Evolutionary conservation across 2,888 invertebrate genomes (phyloP).

Genomic region (Amphipyra tragopoginis): DNA sequence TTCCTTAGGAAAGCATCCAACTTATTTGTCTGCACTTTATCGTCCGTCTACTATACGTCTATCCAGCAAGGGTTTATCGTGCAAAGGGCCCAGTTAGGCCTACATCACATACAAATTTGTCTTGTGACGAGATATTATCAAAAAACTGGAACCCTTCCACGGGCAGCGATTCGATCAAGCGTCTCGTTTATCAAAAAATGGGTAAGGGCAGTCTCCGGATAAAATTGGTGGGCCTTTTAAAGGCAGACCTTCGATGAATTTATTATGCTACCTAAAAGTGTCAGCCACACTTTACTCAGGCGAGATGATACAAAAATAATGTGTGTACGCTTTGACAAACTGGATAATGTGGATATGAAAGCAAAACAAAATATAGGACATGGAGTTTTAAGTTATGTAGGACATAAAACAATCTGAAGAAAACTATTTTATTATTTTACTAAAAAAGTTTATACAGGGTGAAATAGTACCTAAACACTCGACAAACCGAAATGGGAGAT

Average conservation of each 20-base stretch:
- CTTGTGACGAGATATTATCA: constrained; percentile 85
- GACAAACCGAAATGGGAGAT: too few relatives aligned
- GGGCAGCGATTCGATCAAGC: constrained; percentile 78
- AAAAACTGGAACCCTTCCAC: constrained; percentile 70
- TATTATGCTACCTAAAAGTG: constrained; percentile 65
- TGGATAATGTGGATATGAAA: constrained; percentile 3
- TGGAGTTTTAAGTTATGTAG: too few relatives aligned
- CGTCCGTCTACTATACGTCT: constrained; percentile 45
- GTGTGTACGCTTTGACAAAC: constrained; percentile 15
- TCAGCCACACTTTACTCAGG: constrained; percentile 45
- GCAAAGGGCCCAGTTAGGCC: constrained; percentile 65
- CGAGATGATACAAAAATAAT: constrained; percentile 48
- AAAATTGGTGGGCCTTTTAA: constrained; percentile 71
- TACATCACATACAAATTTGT: constrained; percentile 84
- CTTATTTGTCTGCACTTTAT: constrained; percentile 29
- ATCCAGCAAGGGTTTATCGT: constrained; percentile 67
- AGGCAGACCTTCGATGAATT: constrained; percentile 67
- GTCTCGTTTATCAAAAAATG: constrained; percentile 84
- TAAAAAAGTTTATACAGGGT: too few relatives aligned
- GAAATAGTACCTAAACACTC: too few relatives aligned
- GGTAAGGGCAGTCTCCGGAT: constrained; percentile 66
- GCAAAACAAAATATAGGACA: neutral
- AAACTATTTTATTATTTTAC: too few relatives aligned
- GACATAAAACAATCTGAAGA: too few relatives aligned
- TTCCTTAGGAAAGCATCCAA: constrained; percentile 10